Conservation (phyloP, 2,113 vertebrate genomes). For the Pollachius pollachius region DNA sequence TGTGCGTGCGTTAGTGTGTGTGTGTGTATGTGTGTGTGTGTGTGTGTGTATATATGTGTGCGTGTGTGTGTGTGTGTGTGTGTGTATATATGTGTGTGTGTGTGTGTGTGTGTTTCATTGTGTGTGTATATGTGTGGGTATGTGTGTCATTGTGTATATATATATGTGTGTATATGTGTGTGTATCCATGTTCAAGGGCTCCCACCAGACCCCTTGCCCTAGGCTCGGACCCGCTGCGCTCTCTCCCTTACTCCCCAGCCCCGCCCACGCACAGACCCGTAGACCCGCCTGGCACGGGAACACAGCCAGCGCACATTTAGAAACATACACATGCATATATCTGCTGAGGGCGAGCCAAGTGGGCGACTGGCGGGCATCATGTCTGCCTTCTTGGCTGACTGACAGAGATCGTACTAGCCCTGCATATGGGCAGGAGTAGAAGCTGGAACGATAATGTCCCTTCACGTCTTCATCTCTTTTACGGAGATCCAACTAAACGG, state of each 20-base stretch:
- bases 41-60: background rate
- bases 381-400: constrained; percentile 25
- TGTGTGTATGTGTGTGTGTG: constrained; percentile 4
- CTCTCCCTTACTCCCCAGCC: constrained; percentile 50
- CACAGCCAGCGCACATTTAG: constrained; percentile 46
- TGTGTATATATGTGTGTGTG: background rate
- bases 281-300: constrained; percentile 44
- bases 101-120: constrained; percentile 1
- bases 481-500: background rate
- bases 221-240: constrained; percentile 41
- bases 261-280: constrained; percentile 58
- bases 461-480: background rate
- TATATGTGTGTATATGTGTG: background rate
- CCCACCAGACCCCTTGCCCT: constrained; percentile 52
- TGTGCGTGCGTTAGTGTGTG: background rate
- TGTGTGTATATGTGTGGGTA: background rate
- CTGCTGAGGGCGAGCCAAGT: background rate
- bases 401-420: constrained; percentile 11
- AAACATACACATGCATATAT: constrained; percentile 18
- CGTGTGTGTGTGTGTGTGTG: background rate
- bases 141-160: background rate
- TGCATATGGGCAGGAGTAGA: too few relatives aligned
- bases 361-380: constrained; percentile 17
- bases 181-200: constrained; percentile 21
- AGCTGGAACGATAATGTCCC: too few relatives aligned